Base-by-base conservation (phyloP, 2,888 invertebrate species). In the Chesias legatella region DNA sequence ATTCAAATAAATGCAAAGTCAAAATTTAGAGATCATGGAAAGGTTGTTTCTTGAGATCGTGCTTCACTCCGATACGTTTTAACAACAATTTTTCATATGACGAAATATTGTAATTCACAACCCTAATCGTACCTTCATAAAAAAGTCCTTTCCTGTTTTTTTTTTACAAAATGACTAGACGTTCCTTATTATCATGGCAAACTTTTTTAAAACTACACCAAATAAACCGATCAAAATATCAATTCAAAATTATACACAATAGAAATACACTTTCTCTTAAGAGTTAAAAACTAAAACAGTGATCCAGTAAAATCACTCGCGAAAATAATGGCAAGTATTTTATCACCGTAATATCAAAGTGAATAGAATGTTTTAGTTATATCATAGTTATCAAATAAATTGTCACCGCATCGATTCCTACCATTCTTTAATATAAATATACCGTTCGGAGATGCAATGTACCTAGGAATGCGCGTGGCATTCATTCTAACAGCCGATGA, bases 41-140 rank as follows among this genome's bases (percentile, higher is more conserved):
- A 74, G 46, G 67, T 70, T 71, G 59, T 67, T 65, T 68, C 45
- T 73, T 81, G 84, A 86, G 84, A 86, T 86, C 83, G 79, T 70
- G 67, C 63, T 67, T 64, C 68, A 66, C 63, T 69, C 63, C 67
- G 67, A 73, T 65, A 72, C 61, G 50, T 56, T 65, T 69, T 17
- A 17, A 69, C 51, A 63, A 65, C 48, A 65, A 61, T 54, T 67
- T 68, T 73, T 58, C 66, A 69, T 73, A 73, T 55, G 62, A 74
- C 71, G 75, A 64, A 81, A 81, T 79, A 83, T 80, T 79, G 73
- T 79, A 72, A 73, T 72, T 86, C 86, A 86, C 85, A 86, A 86
- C 86, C 85, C 85, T 85, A 81, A 80, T 79, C 79, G 71, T 76
- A 72, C 67, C 61, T 63, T 67, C 61, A 29, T 58, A 63, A 57